These are phyloP conservation scores for Ctena decussata DNA, from an alignment of 2,888 invertebrate species.

Conservation along the genomic window DNA sequence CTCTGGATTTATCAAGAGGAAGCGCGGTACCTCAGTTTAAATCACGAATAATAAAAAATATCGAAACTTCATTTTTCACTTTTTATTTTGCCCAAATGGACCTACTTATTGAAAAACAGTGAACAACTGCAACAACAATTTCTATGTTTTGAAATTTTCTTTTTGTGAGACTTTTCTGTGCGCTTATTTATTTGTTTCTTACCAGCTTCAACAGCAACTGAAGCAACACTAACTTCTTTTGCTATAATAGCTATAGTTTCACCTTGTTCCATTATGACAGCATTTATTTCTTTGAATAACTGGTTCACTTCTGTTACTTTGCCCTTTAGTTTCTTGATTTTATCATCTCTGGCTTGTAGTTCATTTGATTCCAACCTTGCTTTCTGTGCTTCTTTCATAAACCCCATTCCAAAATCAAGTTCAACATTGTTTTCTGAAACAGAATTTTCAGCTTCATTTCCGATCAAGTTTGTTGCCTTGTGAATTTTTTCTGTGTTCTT, in stretches of 20 bases:
- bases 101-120: too few relatives aligned
- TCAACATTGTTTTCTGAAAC: constrained; percentile 9
- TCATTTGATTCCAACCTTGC: constrained; percentile 74
- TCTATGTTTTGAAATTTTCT: too few relatives aligned
- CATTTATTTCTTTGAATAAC: constrained; percentile 78
- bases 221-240: constrained; percentile 67
- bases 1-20: too few relatives aligned
- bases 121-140: too few relatives aligned
- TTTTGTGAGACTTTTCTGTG: constrained; percentile 65
- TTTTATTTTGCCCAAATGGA: too few relatives aligned
- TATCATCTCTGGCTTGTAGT: constrained; percentile 74
- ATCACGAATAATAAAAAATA: too few relatives aligned
- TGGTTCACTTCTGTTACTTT: constrained; percentile 79
- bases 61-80: too few relatives aligned
- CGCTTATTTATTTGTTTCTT: constrained; percentile 67
- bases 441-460: constrained; percentile 45
- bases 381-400: constrained; percentile 74
- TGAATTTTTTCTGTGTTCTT: constrained; percentile 77
- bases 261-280: constrained; percentile 78
- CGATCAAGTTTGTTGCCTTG: constrained; percentile 69
- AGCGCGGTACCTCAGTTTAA: too few relatives aligned
- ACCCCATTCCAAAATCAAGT: constrained; percentile 75
- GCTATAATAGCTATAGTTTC: constrained; percentile 79
- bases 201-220: constrained; percentile 68
- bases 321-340: constrained; percentile 77